These are phyloP conservation scores for Engystomops pustulosus DNA, from an alignment of 2,113 vertebrate genomes.

Conservation along the genomic window DNA sequence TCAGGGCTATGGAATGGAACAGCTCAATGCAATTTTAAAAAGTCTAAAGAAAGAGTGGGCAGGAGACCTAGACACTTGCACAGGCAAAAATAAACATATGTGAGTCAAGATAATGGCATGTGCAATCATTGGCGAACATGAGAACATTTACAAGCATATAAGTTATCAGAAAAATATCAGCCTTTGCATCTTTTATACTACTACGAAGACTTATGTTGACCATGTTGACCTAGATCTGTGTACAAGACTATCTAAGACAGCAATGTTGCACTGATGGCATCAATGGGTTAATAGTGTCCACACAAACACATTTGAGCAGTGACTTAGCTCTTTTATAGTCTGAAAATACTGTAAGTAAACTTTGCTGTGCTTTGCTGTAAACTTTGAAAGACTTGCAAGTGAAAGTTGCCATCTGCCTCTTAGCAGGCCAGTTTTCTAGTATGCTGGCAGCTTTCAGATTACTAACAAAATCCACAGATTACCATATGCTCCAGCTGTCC, in stretches of 20 bases:
- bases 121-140: too few relatives aligned
- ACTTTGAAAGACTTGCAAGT: conserved; percentile 16
- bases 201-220: too few relatives aligned
- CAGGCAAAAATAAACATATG: not conserved
- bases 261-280: too few relatives aligned
- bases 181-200: too few relatives aligned
- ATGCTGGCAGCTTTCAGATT: conserved; percentile 50
- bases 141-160: too few relatives aligned
- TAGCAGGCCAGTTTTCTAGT: conserved; percentile 11
- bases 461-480: conserved; percentile 53
- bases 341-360: conserved; percentile 1
- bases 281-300: too few relatives aligned
- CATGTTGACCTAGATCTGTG: too few relatives aligned
- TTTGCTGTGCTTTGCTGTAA: conserved; percentile 9
- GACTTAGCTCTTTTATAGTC: not conserved
- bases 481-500: conserved; percentile 59
- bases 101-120: too few relatives aligned
- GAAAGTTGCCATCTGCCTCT: conserved; percentile 45
- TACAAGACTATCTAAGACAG: too few relatives aligned
- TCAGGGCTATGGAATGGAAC: conserved; percentile 48
- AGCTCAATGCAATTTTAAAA: conserved; percentile 39
- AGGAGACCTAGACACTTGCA: not conserved
- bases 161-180: too few relatives aligned
- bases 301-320: too few relatives aligned
- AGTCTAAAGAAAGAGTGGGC: conserved; percentile 2